Evolutionary conservation across 92 coral and sea anemone genomes (phyloP).

Genomic region (Zoanthus gigantus): DNA sequence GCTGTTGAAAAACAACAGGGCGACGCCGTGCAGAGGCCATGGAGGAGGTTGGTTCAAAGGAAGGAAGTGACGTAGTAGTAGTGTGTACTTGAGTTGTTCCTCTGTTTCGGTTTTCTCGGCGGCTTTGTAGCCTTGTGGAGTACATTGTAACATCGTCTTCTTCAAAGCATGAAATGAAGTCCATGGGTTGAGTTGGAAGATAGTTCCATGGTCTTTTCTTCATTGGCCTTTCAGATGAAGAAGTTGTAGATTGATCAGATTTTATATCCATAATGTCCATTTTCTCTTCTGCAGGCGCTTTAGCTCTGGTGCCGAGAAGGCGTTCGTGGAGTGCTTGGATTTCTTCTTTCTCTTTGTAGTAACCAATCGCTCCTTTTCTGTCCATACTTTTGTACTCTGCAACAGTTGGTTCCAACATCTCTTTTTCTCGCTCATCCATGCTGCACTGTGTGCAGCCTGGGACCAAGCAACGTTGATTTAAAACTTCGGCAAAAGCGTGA

Average conservation of each 20-base stretch:
- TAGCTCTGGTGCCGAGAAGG: slow-evolving; percentile 1
- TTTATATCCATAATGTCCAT: background rate
- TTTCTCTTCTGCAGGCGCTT: background rate
- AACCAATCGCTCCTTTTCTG: background rate
- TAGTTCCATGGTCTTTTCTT: slow-evolving; percentile 6
- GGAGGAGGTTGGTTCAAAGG: background rate
- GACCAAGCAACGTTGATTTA: slow-evolving; percentile 36
- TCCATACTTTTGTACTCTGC: background rate
- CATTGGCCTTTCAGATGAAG: background rate
- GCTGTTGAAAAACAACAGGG: background rate
- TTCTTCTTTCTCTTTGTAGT: background rate
- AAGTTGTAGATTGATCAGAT: background rate
- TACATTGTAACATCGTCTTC: slow-evolving; percentile 11
- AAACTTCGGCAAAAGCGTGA: slow-evolving; percentile 41
- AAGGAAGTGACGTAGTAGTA: background rate
- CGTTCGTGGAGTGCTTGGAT: slow-evolving; percentile 7
- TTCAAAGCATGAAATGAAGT: background rate
- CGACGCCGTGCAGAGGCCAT: background rate
- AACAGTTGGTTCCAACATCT: background rate
- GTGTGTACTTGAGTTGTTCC: background rate
- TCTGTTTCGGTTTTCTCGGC: background rate
- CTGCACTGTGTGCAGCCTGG: slow-evolving; percentile 40
- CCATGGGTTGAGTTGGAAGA: background rate
- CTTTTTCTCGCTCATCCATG: slow-evolving; percentile 22
- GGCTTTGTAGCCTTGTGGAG: slow-evolving; percentile 22